Evolutionary conservation across 2,113 vertebrate species (phyloP), one percentile per base, ranked within the genome.

Genomic region (Oplegnathus fasciatus): DNA sequence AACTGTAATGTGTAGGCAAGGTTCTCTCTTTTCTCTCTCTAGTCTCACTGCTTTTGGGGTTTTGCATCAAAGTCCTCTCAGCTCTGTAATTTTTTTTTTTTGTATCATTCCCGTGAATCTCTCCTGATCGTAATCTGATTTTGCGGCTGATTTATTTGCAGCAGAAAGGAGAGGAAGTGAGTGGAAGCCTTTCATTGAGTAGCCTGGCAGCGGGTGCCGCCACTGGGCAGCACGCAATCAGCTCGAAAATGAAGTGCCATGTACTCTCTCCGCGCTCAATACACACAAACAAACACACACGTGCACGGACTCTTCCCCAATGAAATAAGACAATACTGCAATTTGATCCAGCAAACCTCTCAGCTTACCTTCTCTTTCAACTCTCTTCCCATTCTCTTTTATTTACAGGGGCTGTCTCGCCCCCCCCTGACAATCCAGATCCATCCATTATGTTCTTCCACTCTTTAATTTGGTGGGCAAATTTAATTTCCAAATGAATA

Each of bases 401-500:
- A 93, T 91, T 92, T 91, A 88, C 86, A 76, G 62, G 67, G 62
- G 70, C 40, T 75, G 70, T 66, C 81, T 37, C 30, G 1, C 28
- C 81, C 82, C 69, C 75, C 34, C 34, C 82, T 22, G 62, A 90
- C 90, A 81, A 90, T 93, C 85, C 60, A 74, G 79, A 91, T 82
- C 82, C 83, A 86, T 92, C 92, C 90, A 92, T 93, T 93, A 92
- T 94, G 79, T 90, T 89, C 82, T 61, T 89, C 81, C 80, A 42
- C 83, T 93, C 91, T 94, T 95, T 94, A 92, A 93, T 94, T 94
- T 90, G 83, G 80, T 93, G 85, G 84, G 93, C 88, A 94, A 93
- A 94, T 95, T 90, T 94, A 93, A 94, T 94, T 93, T 94, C 89
- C 89, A 90, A 91, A 91, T 94, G 91, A 94, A 94, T 91, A 81